Evolutionary conservation across 2,888 invertebrate species (phyloP).

Genomic region (Schrankia costaestrigalis): DNA sequence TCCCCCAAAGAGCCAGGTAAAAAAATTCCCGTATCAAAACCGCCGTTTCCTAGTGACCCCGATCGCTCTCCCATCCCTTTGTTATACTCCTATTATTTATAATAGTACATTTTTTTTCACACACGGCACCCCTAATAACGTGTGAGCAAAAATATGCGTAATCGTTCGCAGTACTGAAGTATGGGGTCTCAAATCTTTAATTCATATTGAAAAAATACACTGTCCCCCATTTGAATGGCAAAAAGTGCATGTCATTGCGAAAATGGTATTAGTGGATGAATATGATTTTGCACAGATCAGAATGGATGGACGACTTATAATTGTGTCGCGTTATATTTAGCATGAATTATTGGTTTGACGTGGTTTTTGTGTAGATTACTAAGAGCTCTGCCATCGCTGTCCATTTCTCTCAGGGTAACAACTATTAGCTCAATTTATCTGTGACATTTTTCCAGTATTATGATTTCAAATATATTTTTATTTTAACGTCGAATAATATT

Average conservation of each 20-base stretch:
- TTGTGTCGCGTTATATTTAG: conserved; percentile 76
- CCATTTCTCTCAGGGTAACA: conserved; percentile 9
- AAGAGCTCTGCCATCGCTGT: conserved; percentile 15
- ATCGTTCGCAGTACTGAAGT: conserved; percentile 53
- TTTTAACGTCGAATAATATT: too few relatives aligned
- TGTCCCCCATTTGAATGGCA: conserved; percentile 79
- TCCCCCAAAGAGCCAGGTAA: conserved; percentile 72
- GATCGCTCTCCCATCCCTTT: conserved; percentile 79
- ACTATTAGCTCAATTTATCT: conserved; percentile 6
- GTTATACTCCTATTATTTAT: conserved; percentile 76
- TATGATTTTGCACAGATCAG: conserved; percentile 73
- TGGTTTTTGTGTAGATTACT: conserved; percentile 50
- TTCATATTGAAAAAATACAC: conserved; percentile 67
- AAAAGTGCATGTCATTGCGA: conserved; percentile 78
- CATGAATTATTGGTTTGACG: conserved; percentile 78
- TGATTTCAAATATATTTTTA: too few relatives aligned
- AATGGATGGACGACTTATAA: conserved; percentile 78
- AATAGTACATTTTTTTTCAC: conserved; percentile 79
- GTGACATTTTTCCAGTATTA: too few relatives aligned
- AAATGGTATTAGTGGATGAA: conserved; percentile 77
- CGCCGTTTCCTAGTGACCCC: conserved; percentile 81
- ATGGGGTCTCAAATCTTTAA: conserved; percentile 37
- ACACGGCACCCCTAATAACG: conserved; percentile 77
- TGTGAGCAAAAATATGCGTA: conserved; percentile 78
- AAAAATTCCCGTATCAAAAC: conserved; percentile 78